Base-by-base conservation (phyloP, 2,113 vertebrate genomes). In the Zingel zingel region DNA sequence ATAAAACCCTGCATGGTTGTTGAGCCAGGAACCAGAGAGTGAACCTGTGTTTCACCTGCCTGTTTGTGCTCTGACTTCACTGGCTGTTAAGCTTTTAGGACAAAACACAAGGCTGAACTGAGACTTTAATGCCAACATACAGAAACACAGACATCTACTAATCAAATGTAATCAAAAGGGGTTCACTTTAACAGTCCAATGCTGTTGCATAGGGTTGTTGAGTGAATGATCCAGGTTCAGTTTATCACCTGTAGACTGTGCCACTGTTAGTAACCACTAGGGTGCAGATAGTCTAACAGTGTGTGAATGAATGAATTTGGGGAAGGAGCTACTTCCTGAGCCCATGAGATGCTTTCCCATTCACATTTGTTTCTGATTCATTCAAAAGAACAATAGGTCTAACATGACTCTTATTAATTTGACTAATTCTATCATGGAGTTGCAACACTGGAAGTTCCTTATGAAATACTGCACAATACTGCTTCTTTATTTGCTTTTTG, bases 11-110 rank as follows among this genome's bases (percentile, higher is more conserved):
- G 64, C 66, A 7, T 59, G 71, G 23, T 19, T 21, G 48, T n/a
- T 9, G 18, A 68, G 67, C 43, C 14, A 57, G n/a, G 4, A 57
- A 50, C 10, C 48, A 48, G 50, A 39, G 45, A 80, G 59, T 65
- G 67, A 86, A 80, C 33, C 79, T 81, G 54, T 78, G 56, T 69
- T 58, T 79, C 80, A 82, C 72, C 79, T 81, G 68, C 43, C 23
- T 72, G 27, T 61, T 79, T 78, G 50, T 59, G 59, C 23, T 82
- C 83, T n/a, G 15, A 71, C 23, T 57, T 58, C 21, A 43, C 57
- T 82, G 9, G 3, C 6, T 76, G 7, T 57, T 47, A 36, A 64
- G 12, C 8, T 23, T 21, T 54, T 10, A 15, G 12, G 30, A 72
- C 59, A 77, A 81, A 72, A 61, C 15, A n/a, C 45, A 33, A 21